Evolutionary conservation across 2,113 vertebrate genomes (phyloP), one percentile per base, ranked within the genome.

Genomic region (Erinaceus europaeus): DNA sequence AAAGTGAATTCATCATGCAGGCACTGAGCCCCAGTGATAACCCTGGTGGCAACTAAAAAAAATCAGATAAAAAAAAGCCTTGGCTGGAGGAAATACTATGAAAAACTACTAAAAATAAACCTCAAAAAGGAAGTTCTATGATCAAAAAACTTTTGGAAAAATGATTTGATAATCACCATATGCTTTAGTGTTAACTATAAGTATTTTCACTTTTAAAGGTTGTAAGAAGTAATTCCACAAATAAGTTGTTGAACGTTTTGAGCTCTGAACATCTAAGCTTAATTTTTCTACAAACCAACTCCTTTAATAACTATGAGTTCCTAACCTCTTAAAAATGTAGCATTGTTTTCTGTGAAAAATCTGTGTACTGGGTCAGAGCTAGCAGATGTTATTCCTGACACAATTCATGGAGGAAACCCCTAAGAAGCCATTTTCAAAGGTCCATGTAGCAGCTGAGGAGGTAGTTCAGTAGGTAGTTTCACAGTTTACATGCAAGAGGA

Each of bases 381-480:
- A 13, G 20, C 42, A 78, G 32, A 38, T 44, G 13, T 23, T 74
- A 93, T 82, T 89, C n/a, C 64, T 89, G 84, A 69, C 23, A 81
- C 74, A 20, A 67, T 36, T 85, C 6, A 48, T 29, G 2, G n/a
- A 86, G 42, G 27, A 83, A 81, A 84, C 17, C 13, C 14, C 1
- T 69, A 65, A 90, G 65, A 83, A 80, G 59, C 11, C 55, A 76
- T 42, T 89, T 91, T 91, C 27, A 80, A 90, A 83, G 46, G 84
- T 6, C 11, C 38, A 73, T 13, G n/a, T 52, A 80, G 90, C 2
- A 21, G n/a, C n/a, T n/a, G n/a, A n/a, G n/a, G n/a, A n/a, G n/a
- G n/a, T n/a, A n/a, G n/a, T n/a, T n/a, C n/a, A n/a, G n/a, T n/a
- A n/a, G n/a, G n/a, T n/a, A n/a, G n/a, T n/a, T n/a, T n/a, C n/a